A percentile compares a stretch with the other conserved stretches of the same genome.
Evolutionary conservation across 2,797 vertebrate genomes (phyloP).

Genomic region (Typhlichthys subterraneus): DNA sequence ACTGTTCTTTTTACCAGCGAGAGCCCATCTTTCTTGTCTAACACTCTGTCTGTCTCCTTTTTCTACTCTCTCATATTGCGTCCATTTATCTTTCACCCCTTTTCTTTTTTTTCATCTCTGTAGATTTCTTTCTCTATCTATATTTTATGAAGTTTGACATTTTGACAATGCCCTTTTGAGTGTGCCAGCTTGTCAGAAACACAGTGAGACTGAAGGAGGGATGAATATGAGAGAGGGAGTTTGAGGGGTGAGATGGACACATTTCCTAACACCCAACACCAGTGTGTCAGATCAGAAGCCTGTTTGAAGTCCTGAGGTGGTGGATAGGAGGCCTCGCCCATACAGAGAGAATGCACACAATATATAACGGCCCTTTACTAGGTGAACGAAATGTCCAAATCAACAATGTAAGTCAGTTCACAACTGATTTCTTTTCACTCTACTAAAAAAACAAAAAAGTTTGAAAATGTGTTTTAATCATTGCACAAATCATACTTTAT

Average conservation of each 20-base stretch:
- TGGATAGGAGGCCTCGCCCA: conserved; percentile 12
- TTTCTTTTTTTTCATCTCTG: conserved; percentile 17
- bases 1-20: conserved; percentile 71
- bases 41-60: conserved; percentile 38
- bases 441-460: too few relatives aligned
- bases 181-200: conserved; percentile 51
- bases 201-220: conserved; percentile 26
- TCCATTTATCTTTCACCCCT: conserved; percentile 42
- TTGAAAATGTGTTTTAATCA: too few relatives aligned
- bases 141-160: conserved; percentile 62
- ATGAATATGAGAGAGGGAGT: background rate
- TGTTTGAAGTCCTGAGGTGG: conserved; percentile 18
- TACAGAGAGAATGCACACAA: background rate
- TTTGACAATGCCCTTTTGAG: conserved; percentile 63
- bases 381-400: background rate
- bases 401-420: too few relatives aligned
- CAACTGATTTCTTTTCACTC: too few relatives aligned
- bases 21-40: conserved; percentile 64
- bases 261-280: conserved; percentile 10
- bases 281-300: conserved; percentile 17
- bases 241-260: conserved; percentile 11
- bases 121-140: conserved; percentile 50
- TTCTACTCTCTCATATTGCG: conserved; percentile 52
- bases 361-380: too few relatives aligned
- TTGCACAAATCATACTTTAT: too few relatives aligned